Evolutionary conservation across 2,113 vertebrate genomes (phyloP), one percentile per base, ranked within the genome.

Genomic region (Myxocyprinus asiaticus): DNA sequence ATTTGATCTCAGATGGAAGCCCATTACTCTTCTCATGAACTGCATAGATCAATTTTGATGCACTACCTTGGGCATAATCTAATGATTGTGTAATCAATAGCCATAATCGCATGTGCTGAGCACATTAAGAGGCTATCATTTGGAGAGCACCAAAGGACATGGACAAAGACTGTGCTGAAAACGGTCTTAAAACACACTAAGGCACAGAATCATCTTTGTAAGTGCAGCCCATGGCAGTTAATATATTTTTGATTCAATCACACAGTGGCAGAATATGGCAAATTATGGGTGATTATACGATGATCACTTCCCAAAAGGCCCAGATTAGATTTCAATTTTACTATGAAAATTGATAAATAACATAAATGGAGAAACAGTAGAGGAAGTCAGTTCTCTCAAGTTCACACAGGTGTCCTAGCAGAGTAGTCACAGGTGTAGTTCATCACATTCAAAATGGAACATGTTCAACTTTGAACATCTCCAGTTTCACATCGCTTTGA

Each of bases 61-160:
- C 74, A 65, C 74, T 65, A 55, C 62, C 59, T 65, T 44, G 33
- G 74, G 55, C 74, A 65, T 76, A 76, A 76, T 76, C 65, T 53
- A 76, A 76, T 76, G 62, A 76, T 44, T 43, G 74, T 22, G 48
- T 65, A 9, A 76, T 76, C 74, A 76, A 76, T 76, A 76, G 74
- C 65, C 59, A 76, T 76, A 76, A 76, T 76, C 62, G 51, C 9
- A 53, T 55, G 48, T 15, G 62, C 73, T 44, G 62, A 55, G 61
- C 61, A 76, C 74, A 76, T 76, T 76, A 76, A 76, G 74, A 66
- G 74, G 7, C 74, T 65, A 76, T 76, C 74, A 74, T 74, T 74
- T 63, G 44, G 22, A 74, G 44, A 58, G 68, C 68, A 58, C 68
- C 68, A 44, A 47, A 50, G 72, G 70, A 11, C 59, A 48, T 0